These are phyloP conservation scores for Pogonomyrmex barbatus DNA, from an alignment of 1,140 invertebrate genomes.

Conservation along the genomic window DNA sequence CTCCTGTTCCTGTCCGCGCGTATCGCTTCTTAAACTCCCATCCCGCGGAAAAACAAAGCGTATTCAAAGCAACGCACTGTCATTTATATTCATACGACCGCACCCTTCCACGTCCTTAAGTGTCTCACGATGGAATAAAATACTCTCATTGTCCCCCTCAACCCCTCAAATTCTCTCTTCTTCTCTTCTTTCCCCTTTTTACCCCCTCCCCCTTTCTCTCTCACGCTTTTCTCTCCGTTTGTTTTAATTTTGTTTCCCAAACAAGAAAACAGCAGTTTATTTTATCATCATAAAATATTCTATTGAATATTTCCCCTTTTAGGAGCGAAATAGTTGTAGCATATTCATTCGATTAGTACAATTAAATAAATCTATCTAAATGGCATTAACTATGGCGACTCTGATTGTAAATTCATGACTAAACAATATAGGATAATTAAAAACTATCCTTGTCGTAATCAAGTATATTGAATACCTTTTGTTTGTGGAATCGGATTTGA, in stretches of 20 bases:
- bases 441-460: neutral
- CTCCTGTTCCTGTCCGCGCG: neutral
- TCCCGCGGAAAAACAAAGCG: conserved; percentile 68
- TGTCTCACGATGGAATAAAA: conserved; percentile 72
- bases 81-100: conserved; percentile 72
- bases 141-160: conserved; percentile 59
- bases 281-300: conserved; percentile 26
- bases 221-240: conserved; percentile 26
- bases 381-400: neutral
- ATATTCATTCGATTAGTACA: neutral
- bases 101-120: conserved; percentile 63
- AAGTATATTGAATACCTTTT: neutral
- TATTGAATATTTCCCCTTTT: conserved; percentile 25
- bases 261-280: conserved; percentile 49
- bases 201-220: neutral
- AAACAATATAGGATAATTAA: conserved; percentile 15
- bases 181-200: neutral
- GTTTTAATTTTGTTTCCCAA: conserved; percentile 25
- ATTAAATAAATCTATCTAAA: conserved; percentile 17
- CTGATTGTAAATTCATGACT: neutral
- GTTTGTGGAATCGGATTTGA: neutral
- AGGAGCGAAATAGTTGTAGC: neutral
- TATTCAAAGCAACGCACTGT: conserved; percentile 71
- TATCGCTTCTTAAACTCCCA: conserved; percentile 71
- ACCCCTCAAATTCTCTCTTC: conserved; percentile 26